Conservation (phyloP, 2,113 vertebrate species). For the Dicrurus megarhynchus region DNA sequence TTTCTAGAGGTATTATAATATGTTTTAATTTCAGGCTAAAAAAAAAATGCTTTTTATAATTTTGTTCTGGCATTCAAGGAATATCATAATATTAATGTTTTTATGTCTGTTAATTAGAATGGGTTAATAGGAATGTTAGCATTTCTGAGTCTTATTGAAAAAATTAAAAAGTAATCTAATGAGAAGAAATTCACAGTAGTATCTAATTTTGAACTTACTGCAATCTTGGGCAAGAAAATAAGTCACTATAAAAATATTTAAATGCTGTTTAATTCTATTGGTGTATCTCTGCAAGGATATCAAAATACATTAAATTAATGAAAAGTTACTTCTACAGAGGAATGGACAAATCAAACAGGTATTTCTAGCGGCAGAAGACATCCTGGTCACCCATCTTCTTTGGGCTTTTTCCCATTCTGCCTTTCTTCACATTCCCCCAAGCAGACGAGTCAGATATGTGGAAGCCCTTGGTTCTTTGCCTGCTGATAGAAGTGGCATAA, state of each 20-base stretch:
- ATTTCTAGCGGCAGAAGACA: background rate
- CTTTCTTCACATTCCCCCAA: background rate
- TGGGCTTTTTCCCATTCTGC: background rate
- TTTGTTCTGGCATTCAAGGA: background rate
- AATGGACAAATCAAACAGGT: background rate
- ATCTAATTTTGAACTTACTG: background rate
- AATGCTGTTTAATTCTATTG: background rate
- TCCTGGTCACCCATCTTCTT: background rate
- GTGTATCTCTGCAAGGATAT: background rate
- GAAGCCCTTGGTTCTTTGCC: background rate
- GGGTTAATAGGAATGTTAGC: background rate
- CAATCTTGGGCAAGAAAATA: background rate
- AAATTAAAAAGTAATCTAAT: background rate
- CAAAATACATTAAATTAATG: background rate
- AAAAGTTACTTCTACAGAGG: background rate
- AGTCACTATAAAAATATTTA: background rate
- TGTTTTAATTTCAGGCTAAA: background rate
- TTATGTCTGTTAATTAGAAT: background rate
- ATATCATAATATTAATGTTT: background rate
- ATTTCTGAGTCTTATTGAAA: background rate
- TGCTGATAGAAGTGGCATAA: background rate
- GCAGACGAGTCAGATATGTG: accelerated
- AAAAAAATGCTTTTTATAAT: background rate
- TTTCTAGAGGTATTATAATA: background rate
- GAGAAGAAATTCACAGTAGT: background rate